Percentiles rank a stretch among this genome's conserved stretches.
Conservation (phyloP, 30 jellyfish, hydroid and myxozoan species). For the Pelagia noctiluca region DNA sequence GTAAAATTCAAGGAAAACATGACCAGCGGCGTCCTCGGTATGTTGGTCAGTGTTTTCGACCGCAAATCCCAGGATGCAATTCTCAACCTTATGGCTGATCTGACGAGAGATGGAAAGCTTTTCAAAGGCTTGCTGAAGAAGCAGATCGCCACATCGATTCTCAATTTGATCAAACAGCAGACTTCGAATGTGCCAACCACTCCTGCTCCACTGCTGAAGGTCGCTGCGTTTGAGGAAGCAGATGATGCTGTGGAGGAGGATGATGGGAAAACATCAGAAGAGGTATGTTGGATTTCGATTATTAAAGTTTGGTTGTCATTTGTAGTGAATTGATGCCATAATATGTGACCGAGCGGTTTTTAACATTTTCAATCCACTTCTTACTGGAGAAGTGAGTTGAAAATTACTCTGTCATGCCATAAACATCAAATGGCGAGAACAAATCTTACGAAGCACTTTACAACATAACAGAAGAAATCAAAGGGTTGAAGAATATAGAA, state of each 20-base stretch:
- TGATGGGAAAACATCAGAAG: constrained; percentile 64
- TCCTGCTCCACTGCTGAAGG: constrained; percentile 5
- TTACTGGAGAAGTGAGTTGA: too few relatives aligned
- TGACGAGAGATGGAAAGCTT: constrained; percentile 62
- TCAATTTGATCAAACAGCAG: constrained; percentile 34
- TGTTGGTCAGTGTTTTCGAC: constrained; percentile 55
- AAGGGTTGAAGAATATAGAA: too few relatives aligned
- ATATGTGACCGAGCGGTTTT: too few relatives aligned
- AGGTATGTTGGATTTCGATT: constrained; percentile 24
- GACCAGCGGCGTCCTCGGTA: constrained; percentile 40
- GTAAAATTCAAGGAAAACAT: constrained; percentile 61
- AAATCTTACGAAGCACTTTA: too few relatives aligned
- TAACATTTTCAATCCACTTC: too few relatives aligned
- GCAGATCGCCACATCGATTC: constrained; percentile 40
- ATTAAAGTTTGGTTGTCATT: background rate
- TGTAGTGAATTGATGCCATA: background rate
- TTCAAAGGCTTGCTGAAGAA: constrained; percentile 43
- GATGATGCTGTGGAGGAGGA: constrained; percentile 48
- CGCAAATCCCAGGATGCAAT: constrained; percentile 59
- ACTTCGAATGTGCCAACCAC: background rate
- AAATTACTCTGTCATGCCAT: too few relatives aligned
- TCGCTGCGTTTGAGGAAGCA: constrained; percentile 15
- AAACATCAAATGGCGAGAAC: too few relatives aligned
- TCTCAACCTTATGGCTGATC: constrained; percentile 49
- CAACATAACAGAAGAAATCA: too few relatives aligned